Base-by-base conservation (phyloP, 2,797 vertebrate genomes). In the Neosilurus mollespiculum region DNA sequence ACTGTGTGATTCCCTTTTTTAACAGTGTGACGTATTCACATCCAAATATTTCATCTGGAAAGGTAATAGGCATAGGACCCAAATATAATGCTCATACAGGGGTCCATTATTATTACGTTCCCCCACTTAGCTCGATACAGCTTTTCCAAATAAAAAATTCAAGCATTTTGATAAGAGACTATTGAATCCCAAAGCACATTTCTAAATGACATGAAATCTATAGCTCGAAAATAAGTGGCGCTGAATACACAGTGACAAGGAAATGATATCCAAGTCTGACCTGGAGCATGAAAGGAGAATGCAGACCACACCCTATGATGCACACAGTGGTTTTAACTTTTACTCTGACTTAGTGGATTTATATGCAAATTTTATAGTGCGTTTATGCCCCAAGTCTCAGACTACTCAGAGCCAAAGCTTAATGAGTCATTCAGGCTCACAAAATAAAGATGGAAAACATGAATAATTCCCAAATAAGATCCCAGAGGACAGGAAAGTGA, bases 401-500 rank as follows among this genome's bases (percentile, higher is more conserved):
- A 30, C 16, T 26, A 62, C 69, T 86, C 64, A 81, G 76, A 81
- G 71, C 56, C 54, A n/a, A 26, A 70, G 66, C 82, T 86, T 76
- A 30, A 79, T 86, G 78, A 86, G 73, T 83, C 73, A 87, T 83
- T 83, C 84, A 79, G 81, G 59, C 81, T 80, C 75, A 77, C 76
- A 54, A 72, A 83, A 78, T 78, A 84, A 87, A 83, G 51, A 80
- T 51, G 66, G 62, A 87, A 86, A 78, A 11, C 73, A 87, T 87
- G 78, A 85, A 88, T 87, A 85, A 87, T 87, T 83, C 75, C 76
- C 43, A 80, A 83, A 81, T 64, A 67, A 56, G 62, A 83, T 79
- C 64, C 72, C 81, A 83, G 75, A 86, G 34, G 62, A 49, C 62
- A 64, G 49, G 58, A 43, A 71, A 84, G 54, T 77, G 78, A 72